Conservation (phyloP, 1,140 invertebrate genomes). For the Oppia nitens region DNA sequence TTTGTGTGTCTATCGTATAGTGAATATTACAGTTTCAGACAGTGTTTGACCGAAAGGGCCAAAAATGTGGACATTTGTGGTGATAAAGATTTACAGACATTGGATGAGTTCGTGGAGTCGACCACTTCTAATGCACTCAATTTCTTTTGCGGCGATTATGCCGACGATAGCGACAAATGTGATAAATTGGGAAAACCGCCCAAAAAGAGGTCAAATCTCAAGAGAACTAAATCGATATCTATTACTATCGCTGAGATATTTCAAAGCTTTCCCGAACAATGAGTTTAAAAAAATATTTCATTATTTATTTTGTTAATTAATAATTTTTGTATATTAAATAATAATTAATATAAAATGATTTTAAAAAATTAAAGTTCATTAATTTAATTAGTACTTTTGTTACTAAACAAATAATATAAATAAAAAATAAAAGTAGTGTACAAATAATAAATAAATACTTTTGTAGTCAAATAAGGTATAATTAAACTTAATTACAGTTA, state of each 20-base stretch:
- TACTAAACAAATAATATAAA: neutral
- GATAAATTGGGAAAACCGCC: conserved; percentile 2
- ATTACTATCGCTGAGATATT: conserved; percentile 10
- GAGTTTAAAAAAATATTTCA: neutral
- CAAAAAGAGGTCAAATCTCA: neutral
- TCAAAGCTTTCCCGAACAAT: conserved; percentile 6
- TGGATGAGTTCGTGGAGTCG: conserved; percentile 10
- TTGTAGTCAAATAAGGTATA: no score
- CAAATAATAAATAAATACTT: no score
- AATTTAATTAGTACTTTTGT: neutral
- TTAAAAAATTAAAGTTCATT: neutral
- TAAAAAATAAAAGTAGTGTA: no score
- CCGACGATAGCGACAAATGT: conserved; percentile 11
- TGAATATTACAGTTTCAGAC: conserved; percentile 8
- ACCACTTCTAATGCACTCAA: conserved; percentile 11
- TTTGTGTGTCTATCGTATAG: neutral
- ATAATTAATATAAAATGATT: neutral
- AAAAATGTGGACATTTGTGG: neutral
- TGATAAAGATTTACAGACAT: conserved; percentile 8
- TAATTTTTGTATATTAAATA: neutral
- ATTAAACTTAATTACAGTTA: no score
- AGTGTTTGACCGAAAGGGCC: conserved; percentile 7
- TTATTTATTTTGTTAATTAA: no score
- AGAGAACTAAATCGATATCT: conserved; percentile 3
- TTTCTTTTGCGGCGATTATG: conserved; percentile 13